Evolutionary conservation across 2,797 vertebrate species (phyloP).

Genomic region (Aplochiton taeniatus): DNA sequence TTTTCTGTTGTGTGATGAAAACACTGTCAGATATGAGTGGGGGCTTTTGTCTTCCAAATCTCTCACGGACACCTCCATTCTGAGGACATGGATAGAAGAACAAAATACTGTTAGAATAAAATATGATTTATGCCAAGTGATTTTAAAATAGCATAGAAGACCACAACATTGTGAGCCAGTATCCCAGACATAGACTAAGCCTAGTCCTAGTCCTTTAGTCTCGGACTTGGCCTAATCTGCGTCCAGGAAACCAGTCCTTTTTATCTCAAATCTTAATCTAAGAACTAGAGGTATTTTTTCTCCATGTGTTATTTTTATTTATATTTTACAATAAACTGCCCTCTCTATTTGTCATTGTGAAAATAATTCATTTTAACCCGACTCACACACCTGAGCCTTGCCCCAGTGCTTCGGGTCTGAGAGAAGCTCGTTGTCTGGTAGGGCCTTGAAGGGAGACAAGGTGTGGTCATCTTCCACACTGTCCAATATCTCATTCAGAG

Average conservation of each 20-base stretch:
- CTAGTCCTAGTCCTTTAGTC: too few species aligned
- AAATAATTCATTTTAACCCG: background rate
- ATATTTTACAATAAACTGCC: background rate
- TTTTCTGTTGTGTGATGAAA: conserved; percentile 64
- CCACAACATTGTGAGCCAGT: too few species aligned
- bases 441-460: conserved; percentile 89
- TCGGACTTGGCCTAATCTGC: too few species aligned
- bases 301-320: background rate
- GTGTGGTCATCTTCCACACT: conserved; percentile 85
- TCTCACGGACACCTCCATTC: conserved; percentile 38
- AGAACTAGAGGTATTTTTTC: too few species aligned
- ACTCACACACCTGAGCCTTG: conserved; percentile 60
- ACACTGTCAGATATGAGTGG: conserved; percentile 32
- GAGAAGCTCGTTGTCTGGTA: conserved; percentile 85
- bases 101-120: background rate
- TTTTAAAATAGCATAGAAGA: too few species aligned
- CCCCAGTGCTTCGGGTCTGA: conserved; percentile 67
- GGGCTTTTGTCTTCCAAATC: conserved; percentile 40
- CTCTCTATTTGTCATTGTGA: background rate
- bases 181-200: too few species aligned
- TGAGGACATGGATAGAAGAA: conserved; percentile 21
- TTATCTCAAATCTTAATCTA: too few species aligned
- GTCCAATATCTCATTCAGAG: conserved; percentile 92
- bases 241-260: too few species aligned
- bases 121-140: too few species aligned